These are phyloP conservation scores for Dastarcus helophoroides DNA, from an alignment of 2,888 invertebrate genomes.

Conservation along the genomic window DNA sequence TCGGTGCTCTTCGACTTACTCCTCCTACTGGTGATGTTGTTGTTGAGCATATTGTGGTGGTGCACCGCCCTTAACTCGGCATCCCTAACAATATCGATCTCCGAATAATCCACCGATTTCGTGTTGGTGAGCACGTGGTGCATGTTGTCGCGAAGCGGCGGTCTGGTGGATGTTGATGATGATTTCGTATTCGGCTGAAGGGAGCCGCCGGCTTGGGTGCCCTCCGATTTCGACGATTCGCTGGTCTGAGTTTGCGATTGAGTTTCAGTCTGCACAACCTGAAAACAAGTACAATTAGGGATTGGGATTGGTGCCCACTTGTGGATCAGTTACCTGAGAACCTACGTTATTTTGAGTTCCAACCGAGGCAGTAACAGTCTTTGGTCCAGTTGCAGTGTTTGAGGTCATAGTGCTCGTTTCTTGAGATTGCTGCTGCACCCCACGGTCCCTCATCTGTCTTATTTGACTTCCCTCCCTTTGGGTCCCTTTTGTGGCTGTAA, in stretches of 20 bases:
- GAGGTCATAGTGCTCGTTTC: slow-evolving; percentile 58
- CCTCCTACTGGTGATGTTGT: slow-evolving; percentile 54
- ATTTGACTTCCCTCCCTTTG: slow-evolving; percentile 34
- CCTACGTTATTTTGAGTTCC: slow-evolving; percentile 61
- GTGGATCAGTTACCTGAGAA: slow-evolving; percentile 39
- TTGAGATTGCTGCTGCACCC: slow-evolving; percentile 57
- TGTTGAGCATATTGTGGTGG: slow-evolving; percentile 61
- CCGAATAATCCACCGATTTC: slow-evolving; percentile 57
- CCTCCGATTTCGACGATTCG: slow-evolving; percentile 61
- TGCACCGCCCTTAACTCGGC: slow-evolving; percentile 52
- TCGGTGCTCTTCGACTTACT: slow-evolving; percentile 84
- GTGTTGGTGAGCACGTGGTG: slow-evolving; percentile 42
- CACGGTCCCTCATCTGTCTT: slow-evolving; percentile 35
- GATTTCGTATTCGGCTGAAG: slow-evolving; percentile 45
- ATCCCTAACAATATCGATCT: slow-evolving; percentile 58
- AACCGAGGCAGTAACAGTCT: slow-evolving; percentile 54
- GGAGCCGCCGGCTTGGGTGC: slow-evolving; percentile 72
- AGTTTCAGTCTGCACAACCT: slow-evolving; percentile 36
- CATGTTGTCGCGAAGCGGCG: slow-evolving; percentile 27
- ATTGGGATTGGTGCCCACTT: neutral
- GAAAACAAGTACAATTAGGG: too few species aligned
- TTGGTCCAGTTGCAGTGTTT: slow-evolving; percentile 50
- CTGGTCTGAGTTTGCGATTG: slow-evolving; percentile 34
- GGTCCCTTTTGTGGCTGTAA: slow-evolving; percentile 34
- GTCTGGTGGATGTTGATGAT: slow-evolving; percentile 47